Evolutionary conservation across 2,797 vertebrate species (phyloP), one percentile per base, ranked within the genome.

Genomic region (Pogonophryne albipinna): DNA sequence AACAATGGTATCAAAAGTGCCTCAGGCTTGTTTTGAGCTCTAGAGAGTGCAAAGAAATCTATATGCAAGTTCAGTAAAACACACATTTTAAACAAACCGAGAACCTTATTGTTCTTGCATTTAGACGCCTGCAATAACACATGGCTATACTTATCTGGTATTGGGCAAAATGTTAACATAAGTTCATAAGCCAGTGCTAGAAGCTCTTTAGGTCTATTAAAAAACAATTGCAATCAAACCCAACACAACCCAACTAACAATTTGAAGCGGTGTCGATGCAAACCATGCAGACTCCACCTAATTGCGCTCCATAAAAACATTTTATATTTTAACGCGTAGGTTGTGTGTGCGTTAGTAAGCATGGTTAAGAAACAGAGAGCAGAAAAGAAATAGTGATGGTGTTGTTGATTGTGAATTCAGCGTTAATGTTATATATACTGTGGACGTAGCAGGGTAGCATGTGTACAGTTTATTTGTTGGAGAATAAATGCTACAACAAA

Each of bases 11-110:
- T 63, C 61, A 58, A 66, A 10, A n/a, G 51, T 51, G 79, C 77
- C 69, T 63, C 19, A 19, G 78, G 83, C 76, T 76, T 45, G 45
- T 70, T 77, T 65, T n/a, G 38, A 67, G 19, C 52, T 17, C 55
- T 10, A 6, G 2, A 68, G 42, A 76, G 19, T 62, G 66, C 1
- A 27, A 8, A 49, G 12, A 76, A 59, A 74, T 67, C 31, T 31
- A 47, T 17, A 64, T 60, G 2, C 13, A 58, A 38, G 44, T 27
- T 42, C 6, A 47, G 41, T 34, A 19, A 74, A 71, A 73, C 38
- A 76, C 78, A 67, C 51, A 66, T 58, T 72, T 62, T 38, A 68
- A 47, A 61, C 10, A 20, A 68, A 63, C 15, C 10, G 61, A 52
- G 45, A 34, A 62, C 15, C 15, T 49, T 9, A 31, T 41, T 53